Evolutionary conservation across 2,113 vertebrate species (phyloP).

Genomic region (Sula dactylatra): DNA sequence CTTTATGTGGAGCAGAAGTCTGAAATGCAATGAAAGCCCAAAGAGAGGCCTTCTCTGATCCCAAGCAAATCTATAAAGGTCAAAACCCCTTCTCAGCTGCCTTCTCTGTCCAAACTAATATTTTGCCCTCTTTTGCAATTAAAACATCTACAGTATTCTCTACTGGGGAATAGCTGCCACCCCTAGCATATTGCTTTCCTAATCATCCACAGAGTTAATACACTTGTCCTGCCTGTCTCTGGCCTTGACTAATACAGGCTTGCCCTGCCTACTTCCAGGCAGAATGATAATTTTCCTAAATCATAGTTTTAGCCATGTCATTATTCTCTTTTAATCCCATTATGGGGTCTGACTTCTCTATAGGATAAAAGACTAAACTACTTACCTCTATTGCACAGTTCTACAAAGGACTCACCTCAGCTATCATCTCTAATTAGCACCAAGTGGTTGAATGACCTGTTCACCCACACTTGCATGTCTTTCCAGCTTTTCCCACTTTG

Average conservation of each 20-base stretch:
- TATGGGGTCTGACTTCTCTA: not conserved
- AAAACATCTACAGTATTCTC: not conserved
- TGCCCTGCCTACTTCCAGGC: not conserved
- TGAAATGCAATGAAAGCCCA: not conserved
- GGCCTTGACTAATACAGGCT: not conserved
- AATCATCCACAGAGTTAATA: not conserved
- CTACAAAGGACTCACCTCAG: not conserved
- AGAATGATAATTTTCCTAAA: not conserved
- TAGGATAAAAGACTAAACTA: not conserved
- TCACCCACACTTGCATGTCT: not conserved
- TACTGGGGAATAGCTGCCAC: not conserved
- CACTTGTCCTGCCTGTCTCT: not conserved
- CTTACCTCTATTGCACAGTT: not conserved
- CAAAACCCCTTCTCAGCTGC: not conserved
- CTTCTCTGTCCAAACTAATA: not conserved
- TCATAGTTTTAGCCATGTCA: not conserved
- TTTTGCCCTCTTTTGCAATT: not conserved
- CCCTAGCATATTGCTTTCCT: not conserved
- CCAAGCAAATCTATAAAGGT: not conserved
- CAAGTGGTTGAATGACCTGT: not conserved
- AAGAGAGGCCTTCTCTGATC: not conserved
- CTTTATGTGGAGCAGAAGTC: not conserved
- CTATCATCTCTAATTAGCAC: not conserved
- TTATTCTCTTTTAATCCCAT: not conserved
- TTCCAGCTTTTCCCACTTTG: not conserved